Base-by-base conservation (phyloP, 2,113 vertebrate genomes). In the Colistium nudipinnis region DNA sequence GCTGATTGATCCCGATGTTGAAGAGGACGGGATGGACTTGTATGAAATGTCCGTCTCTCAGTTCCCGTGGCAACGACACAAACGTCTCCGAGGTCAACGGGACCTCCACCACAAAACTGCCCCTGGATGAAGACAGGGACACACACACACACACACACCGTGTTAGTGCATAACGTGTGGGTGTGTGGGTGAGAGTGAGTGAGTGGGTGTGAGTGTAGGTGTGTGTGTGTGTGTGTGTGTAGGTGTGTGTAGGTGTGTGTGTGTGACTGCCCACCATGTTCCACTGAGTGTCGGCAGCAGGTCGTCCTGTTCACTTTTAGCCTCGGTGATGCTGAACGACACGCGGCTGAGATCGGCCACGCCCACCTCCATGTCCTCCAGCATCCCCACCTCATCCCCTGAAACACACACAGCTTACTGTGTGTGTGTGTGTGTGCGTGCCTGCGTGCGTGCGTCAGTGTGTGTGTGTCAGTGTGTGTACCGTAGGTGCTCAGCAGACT, bases 1-100 rank as follows among this genome's bases (percentile, higher is more conserved):
- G 94, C 54, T 97, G 95, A 74, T 97, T 97, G 84, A 97, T 97
- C 25, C 96, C 96, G n/a, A 97, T 85, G 67, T 97, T 97, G 63
- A 97, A 97, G 60, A 96, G 90, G 2, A 97, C 92, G 0, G 96
- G 94, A 28, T 93, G 87, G 27, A 96, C 89, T 6, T 9, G 92
- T 14, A 97, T 92, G 55, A 93, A 69, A 63, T 93, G 78, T 2
- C 95, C 95, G 25, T 93, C 93, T 90, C 92, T 95, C 28, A 96
- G 94, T 70, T 94, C 92, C 38, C 82, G 83, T 1, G 95, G 96
- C 16, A 97, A 87, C 1, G 74, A 70, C 31, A 87, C 79, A 67
- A 96, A 96, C 81, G 92, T 87, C 64, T 93, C 90, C 0, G 89
- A 73, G 1, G 95, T 94, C 77, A 97, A 90, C 27, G 93, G 95